Conservation (phyloP, 2,888 invertebrate species). For the Synergus japonicus region DNA sequence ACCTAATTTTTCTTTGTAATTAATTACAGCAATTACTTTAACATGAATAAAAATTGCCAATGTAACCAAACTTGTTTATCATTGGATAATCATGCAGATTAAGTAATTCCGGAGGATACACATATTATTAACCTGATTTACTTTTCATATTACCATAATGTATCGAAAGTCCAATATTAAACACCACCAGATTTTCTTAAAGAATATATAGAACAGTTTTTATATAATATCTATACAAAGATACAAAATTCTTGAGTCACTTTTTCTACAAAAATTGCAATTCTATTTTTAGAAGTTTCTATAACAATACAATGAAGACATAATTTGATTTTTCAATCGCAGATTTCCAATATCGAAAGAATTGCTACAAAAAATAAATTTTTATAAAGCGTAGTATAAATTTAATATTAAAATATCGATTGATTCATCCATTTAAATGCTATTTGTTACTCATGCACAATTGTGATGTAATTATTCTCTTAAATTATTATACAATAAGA, state of each 20-base stretch:
- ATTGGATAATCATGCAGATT: conserved; percentile 1
- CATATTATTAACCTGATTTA: conserved; percentile 8
- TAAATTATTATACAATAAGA: background rate
- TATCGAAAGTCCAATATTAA: conserved; percentile 13
- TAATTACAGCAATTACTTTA: background rate
- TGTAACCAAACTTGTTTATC: background rate
- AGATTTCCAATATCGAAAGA: background rate
- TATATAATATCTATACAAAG: conserved; percentile 7
- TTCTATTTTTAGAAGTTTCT: background rate
- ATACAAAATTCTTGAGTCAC: background rate
- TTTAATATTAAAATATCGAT: background rate
- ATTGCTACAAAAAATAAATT: background rate
- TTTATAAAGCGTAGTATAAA: background rate
- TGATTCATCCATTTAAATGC: background rate
- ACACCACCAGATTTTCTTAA: background rate
- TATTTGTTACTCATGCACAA: background rate
- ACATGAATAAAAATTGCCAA: conserved; percentile 6
- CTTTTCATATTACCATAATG: background rate
- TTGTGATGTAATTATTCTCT: background rate
- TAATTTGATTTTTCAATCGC: background rate
- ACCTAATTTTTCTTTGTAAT: background rate
- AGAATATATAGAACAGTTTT: conserved; percentile 3
- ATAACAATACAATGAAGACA: background rate
- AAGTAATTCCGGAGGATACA: background rate
- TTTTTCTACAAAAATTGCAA: background rate